Base-by-base conservation (phyloP, 2,888 invertebrate species). In the Pedicia rivosa region DNA sequence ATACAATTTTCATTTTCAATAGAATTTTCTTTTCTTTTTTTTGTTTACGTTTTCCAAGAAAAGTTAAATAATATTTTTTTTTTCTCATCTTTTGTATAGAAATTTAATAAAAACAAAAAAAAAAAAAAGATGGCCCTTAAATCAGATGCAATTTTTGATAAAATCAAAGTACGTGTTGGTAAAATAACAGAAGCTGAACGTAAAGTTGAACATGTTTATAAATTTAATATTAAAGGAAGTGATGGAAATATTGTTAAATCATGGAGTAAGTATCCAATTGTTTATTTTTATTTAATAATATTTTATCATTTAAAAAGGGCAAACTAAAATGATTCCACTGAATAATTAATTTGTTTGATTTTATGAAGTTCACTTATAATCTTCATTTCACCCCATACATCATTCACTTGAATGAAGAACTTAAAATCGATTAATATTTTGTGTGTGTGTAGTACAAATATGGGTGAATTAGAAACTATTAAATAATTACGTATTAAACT, bases 161-260 rank as follows among this genome's bases (percentile, higher is more conserved):
- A 43, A 35, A 42, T 46, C 17, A 27, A 36, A 16, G 27, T 36
- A 25, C 42, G 44, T 27, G 37, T 44, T 20, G 15, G 25, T 3
- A 44, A 42, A 34, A 40, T 44, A n/a, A 40, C 43, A 37, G 36
- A 39, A 6, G 36, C 24, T 22, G 38, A 44, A 4, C 40, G 44
- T 12, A 32, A 41, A 38, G 36, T 46, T 13, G 19, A 30, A n/a
- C 42, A 42, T 36, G 36, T 43, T 25, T 46, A 39, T 28, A 43
- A 44, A 37, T 44, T 43, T 19, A 42, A 43, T n/a, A 42, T 44
- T 25, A n/a, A n/a, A n/a, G 43, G 42, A 5, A 31, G 31, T 13
- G 26, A 36, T 30, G 44, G 42, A 9, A 27, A 32, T 14, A 35
- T 40, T 5, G 30, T 32, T 12, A 45, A 45, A 25, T 29, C 40